Percentiles rank a stretch among this genome's conserved stretches.
Conservation (phyloP, 2,797 vertebrate genomes). For the Chaenodraco wilsoni region DNA sequence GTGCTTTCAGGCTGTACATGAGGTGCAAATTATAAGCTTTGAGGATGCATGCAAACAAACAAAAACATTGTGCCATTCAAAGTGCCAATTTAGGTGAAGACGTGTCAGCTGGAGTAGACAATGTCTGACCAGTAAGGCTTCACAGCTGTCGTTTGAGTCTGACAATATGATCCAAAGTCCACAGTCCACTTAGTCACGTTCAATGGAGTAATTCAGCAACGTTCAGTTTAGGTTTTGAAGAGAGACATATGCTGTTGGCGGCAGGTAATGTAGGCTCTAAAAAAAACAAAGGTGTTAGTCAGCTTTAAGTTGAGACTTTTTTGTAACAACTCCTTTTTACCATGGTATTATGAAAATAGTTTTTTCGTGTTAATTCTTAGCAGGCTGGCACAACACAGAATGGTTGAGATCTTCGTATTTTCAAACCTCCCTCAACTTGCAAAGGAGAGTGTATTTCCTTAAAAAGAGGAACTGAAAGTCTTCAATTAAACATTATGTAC, state of each 20-base stretch:
- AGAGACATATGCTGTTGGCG: too few species aligned
- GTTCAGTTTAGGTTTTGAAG: too few species aligned
- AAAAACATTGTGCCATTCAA: neutral
- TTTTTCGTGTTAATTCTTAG: too few species aligned
- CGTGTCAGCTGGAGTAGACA: neutral
- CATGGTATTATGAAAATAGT: too few species aligned
- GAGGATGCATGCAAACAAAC: neutral
- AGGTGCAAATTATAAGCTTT: neutral
- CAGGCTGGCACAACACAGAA: too few species aligned
- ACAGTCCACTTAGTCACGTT: neutral
- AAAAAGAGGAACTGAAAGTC: constrained; percentile 24
- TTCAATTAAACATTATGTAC: neutral
- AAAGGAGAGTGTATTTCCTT: neutral
- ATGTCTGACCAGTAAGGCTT: too few species aligned
- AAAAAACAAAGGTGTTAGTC: too few species aligned
- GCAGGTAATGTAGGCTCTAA: too few species aligned
- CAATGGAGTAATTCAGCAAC: neutral
- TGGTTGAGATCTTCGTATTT: neutral
- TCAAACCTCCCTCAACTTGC: neutral
- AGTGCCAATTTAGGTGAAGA: neutral
- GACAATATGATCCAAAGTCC: neutral
- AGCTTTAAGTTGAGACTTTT: too few species aligned
- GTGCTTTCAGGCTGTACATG: constrained; percentile 3
- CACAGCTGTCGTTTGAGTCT: neutral
- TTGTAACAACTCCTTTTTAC: too few species aligned